Evolutionary conservation across 2,797 vertebrate genomes (phyloP).

Genomic region (Micropoecilia bifurca): DNA sequence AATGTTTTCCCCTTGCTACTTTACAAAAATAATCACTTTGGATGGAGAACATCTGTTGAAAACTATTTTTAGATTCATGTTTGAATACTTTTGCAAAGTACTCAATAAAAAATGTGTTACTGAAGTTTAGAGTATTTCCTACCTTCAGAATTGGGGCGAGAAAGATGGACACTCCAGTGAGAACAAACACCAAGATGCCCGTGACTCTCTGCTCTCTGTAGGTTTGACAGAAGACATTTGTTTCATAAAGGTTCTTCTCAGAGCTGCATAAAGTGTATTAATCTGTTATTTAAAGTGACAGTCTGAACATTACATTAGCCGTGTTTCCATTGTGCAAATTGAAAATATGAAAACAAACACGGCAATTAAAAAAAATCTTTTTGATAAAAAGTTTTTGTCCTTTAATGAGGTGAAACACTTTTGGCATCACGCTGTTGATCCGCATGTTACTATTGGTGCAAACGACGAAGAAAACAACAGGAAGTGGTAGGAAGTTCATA

Average conservation of each 20-base stretch:
- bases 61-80: neutral
- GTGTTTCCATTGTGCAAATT: too few species aligned
- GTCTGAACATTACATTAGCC: neutral
- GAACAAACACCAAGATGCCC: slow-evolving; percentile 91
- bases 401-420: too few species aligned
- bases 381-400: too few species aligned
- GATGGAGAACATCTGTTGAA: neutral
- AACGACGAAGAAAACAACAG: too few species aligned
- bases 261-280: neutral
- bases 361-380: too few species aligned
- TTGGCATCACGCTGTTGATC: too few species aligned
- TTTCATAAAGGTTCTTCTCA: slow-evolving; percentile 1
- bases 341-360: too few species aligned
- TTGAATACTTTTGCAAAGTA: neutral
- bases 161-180: slow-evolving; percentile 95
- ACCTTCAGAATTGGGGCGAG: slow-evolving; percentile 95
- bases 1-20: neutral
- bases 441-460: too few species aligned
- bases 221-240: slow-evolving; percentile 17
- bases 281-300: neutral
- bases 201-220: slow-evolving; percentile 94
- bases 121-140: slow-evolving; percentile 22
- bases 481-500: too few species aligned
- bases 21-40: neutral
- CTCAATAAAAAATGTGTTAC: neutral